Evolutionary conservation across 2,113 vertebrate species (phyloP), one percentile per base, ranked within the genome.

Genomic region (Suricata suricatta): DNA sequence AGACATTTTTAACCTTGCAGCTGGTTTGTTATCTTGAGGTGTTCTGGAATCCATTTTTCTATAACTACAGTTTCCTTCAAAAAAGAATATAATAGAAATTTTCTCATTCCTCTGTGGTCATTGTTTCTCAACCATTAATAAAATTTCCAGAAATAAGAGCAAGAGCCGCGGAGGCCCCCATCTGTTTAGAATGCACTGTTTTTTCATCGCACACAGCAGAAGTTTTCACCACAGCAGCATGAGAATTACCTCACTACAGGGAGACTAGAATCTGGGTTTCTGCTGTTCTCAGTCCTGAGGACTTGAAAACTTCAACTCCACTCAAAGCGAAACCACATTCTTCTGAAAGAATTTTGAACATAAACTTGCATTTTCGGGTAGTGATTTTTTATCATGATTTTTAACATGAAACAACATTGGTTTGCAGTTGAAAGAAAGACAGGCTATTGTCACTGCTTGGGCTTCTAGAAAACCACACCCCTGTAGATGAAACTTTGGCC

Each of bases 221-320:
- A 23, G n/a, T 50, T 96, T 38, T 85, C 66, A 38, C 44, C 11
- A 27, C 12, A 80, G 41, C 41, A 93, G 19, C 25, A 66, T 23
- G 71, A 83, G 41, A 92, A 77, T 93, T 33, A n/a, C 50, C 82
- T 94, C n/a, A 16, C 72, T 92, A 69, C 1, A 64, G 14, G 15
- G 96, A 35, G 38, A 23, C 25, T 44, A 69, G 60, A 74, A 96
- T 82, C 35, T 93, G 52, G 41, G 33, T 50, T 69, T 82, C 38
- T 38, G 44, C 41, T 93, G 5, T 79, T 88, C 52, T 83, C 35
- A 77, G 93, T 79, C 27, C 79, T n/a, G 31, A 80, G 76, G 33
- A 88, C 64, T 85, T 57, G 52, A 96, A 88, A 83, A 38, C 31
- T 94, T 77, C 52, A 64, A 50, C 93, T 93, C 16, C 54, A 79